Conservation (phyloP, 2,888 invertebrate species). For the Trissolcus japonicus region DNA sequence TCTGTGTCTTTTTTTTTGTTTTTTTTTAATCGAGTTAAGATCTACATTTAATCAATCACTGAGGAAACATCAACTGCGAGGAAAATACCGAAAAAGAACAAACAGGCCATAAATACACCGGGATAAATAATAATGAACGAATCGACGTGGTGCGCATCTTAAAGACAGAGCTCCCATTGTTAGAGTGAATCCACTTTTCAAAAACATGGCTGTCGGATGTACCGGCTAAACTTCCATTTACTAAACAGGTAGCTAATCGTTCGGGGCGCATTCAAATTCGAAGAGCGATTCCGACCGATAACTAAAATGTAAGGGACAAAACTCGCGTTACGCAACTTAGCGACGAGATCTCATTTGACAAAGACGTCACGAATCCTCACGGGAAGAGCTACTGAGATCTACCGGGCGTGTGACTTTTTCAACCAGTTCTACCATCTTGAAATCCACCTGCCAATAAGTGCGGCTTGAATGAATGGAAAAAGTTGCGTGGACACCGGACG, state of each 20-base stretch:
- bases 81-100: slow-evolving; percentile 1
- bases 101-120: slow-evolving; percentile 3
- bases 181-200: slow-evolving; percentile 9
- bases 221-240: neutral
- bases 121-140: slow-evolving; percentile 24
- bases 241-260: slow-evolving; percentile 26
- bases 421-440: slow-evolving; percentile 33
- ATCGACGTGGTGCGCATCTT: slow-evolving; percentile 7
- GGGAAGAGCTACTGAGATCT: slow-evolving; percentile 44
- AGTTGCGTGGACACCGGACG: slow-evolving; percentile 36
- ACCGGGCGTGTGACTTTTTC: slow-evolving; percentile 55
- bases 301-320: slow-evolving; percentile 26
- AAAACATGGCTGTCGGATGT: slow-evolving; percentile 10
- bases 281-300: slow-evolving; percentile 40
- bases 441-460: slow-evolving; percentile 57
- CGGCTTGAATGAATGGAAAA: slow-evolving; percentile 46
- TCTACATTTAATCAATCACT: slow-evolving; percentile 19
- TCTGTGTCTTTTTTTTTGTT: neutral
- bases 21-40: neutral
- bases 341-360: slow-evolving; percentile 40
- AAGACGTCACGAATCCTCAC: slow-evolving; percentile 46
- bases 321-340: slow-evolving; percentile 42
- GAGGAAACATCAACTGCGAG: neutral
- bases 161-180: slow-evolving; percentile 19
- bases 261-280: slow-evolving; percentile 33